A percentile compares a stretch with the other conserved stretches of the same genome.
These are phyloP conservation scores for Venturia canescens DNA, from an alignment of 1,140 invertebrate genomes.

Conservation along the genomic window DNA sequence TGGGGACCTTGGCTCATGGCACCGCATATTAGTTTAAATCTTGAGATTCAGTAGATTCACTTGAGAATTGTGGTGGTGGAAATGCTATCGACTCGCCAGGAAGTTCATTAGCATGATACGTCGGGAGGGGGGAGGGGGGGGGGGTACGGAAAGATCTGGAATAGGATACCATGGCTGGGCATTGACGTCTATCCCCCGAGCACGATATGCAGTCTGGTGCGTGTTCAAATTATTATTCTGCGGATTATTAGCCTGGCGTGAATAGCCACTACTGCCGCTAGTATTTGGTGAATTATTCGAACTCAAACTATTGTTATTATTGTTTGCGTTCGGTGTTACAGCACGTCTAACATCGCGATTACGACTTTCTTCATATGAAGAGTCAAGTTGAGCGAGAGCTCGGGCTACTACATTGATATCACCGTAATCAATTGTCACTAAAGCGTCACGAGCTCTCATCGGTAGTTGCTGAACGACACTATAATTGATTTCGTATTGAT, in stretches of 20 bases:
- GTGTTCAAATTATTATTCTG: no score
- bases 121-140: background rate
- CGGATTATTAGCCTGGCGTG: background rate
- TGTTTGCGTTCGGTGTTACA: slow-evolving; percentile 30
- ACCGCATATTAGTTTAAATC: slow-evolving; percentile 22
- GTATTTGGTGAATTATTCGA: background rate
- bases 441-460: slow-evolving; percentile 13
- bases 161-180: background rate
- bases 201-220: no score
- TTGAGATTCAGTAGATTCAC: no score
- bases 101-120: no score
- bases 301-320: slow-evolving; percentile 19
- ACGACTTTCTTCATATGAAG: slow-evolving; percentile 14
- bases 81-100: no score
- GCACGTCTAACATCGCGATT: slow-evolving; percentile 14
- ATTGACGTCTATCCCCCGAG: background rate
- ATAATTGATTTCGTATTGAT: no score
- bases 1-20: background rate
- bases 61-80: no score
- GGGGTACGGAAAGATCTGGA: background rate
- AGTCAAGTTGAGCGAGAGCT: slow-evolving; percentile 36
- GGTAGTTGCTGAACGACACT: slow-evolving; percentile 44
- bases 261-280: background rate
- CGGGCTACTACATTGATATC: slow-evolving; percentile 18
- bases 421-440: slow-evolving; percentile 38